Evolutionary conservation across 2,888 invertebrate genomes (phyloP).

Genomic region (Parnassius apollo): DNA sequence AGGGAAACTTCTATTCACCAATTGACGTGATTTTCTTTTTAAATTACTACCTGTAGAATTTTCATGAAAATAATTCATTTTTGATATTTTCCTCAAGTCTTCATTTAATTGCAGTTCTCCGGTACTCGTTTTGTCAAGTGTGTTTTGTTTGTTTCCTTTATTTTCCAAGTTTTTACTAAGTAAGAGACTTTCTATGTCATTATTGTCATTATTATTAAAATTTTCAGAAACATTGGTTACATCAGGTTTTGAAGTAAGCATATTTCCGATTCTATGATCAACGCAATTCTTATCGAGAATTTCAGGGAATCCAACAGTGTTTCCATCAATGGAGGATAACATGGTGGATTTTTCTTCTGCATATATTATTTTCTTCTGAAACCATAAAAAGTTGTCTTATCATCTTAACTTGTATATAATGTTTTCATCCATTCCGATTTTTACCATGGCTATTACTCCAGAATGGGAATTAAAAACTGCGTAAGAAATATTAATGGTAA

Average conservation of each 20-base stretch:
- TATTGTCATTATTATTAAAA: slow-evolving; percentile 39
- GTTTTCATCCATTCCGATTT: no score
- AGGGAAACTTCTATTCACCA: slow-evolving; percentile 59
- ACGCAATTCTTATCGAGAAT: slow-evolving; percentile 45
- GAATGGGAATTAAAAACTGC: no score
- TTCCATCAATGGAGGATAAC: slow-evolving; percentile 53
- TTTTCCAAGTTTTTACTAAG: slow-evolving; percentile 18
- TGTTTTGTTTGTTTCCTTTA: slow-evolving; percentile 53
- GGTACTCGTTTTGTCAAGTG: slow-evolving; percentile 46
- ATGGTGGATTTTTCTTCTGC: slow-evolving; percentile 49
- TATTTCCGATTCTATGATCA: slow-evolving; percentile 64
- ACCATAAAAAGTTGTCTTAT: slow-evolving; percentile 19
- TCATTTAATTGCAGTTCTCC: slow-evolving; percentile 18
- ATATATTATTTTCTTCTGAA: slow-evolving; percentile 56
- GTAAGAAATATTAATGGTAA: no score
- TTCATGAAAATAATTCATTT: neutral
- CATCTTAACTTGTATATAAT: no score
- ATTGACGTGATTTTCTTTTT: slow-evolving; percentile 62
- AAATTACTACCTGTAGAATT: slow-evolving; percentile 34
- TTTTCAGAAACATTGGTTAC: slow-evolving; percentile 51
- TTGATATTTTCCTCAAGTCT: neutral
- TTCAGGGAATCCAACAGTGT: slow-evolving; percentile 40
- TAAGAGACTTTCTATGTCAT: slow-evolving; percentile 18
- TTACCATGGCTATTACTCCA: no score
- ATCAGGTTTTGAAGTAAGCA: slow-evolving; percentile 64